phyloP scores from a whole-genome alignment of 2,113 vertebrate genomes.

The Felis catus region DNA sequence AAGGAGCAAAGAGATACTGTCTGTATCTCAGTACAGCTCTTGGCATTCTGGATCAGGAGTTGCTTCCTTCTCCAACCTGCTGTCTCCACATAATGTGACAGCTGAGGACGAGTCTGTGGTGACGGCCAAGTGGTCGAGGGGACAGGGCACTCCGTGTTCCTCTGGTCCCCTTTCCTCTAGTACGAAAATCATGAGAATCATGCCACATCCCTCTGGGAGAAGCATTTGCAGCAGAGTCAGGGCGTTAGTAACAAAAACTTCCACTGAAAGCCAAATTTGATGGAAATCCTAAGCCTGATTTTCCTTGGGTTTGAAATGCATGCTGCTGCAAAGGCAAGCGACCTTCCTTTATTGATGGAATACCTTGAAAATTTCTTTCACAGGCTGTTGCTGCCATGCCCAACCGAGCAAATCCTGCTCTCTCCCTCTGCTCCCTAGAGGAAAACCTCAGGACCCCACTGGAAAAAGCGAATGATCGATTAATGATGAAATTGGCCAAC shows the following conservation, averaged over 20 bases:
- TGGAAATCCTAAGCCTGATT: constrained; percentile 45
- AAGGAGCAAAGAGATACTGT: constrained; percentile 76
- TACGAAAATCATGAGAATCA: constrained; percentile 12
- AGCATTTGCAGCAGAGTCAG: not conserved
- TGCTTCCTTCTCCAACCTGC: constrained; percentile 3
- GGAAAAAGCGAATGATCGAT: constrained; percentile 72
- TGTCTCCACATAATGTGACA: constrained; percentile 59
- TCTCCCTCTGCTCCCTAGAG: constrained; percentile 62
- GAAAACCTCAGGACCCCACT: constrained; percentile 54
- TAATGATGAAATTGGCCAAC: constrained; percentile 72
- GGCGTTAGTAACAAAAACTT: constrained; percentile 7
- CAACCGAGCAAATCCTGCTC: constrained; percentile 61
- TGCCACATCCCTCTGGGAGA: constrained; percentile 2
- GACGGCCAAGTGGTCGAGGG: not conserved
- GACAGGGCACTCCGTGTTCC: constrained; percentile 51
- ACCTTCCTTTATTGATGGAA: constrained; percentile 68
- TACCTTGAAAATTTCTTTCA: constrained; percentile 68
- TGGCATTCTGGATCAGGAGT: constrained; percentile 71
- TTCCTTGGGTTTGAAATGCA: constrained; percentile 59
- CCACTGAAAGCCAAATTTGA: constrained; percentile 49
- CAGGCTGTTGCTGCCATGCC: constrained; percentile 13
- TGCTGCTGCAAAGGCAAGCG: constrained; percentile 38
- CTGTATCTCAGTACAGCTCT: constrained; percentile 78
- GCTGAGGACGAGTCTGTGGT: constrained; percentile 57
- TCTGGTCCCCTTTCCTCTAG: constrained; percentile 36